A percentile compares a stretch with the other conserved stretches of the same genome.
Conservation (phyloP, 2,113 vertebrate genomes). For the Callaeas wilsoni region DNA sequence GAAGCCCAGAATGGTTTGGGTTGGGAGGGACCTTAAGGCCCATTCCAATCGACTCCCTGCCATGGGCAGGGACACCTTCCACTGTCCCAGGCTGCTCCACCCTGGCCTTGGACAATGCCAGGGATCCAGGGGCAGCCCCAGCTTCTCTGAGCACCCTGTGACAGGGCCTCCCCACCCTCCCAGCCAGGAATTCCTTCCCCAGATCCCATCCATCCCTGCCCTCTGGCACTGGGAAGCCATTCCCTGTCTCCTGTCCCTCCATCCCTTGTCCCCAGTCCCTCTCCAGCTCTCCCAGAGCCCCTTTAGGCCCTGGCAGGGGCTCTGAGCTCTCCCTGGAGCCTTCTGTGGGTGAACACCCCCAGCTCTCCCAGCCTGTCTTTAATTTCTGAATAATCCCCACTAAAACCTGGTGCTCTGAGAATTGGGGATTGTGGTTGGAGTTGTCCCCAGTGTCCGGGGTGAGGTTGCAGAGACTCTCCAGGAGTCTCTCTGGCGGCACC, state of each 20-base stretch:
- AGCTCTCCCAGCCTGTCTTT: not conserved
- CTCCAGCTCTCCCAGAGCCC: not conserved
- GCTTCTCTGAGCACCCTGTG: not conserved
- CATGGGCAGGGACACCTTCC: not conserved
- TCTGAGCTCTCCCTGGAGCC: not conserved
- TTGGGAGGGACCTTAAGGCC: not conserved
- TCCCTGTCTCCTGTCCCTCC: not conserved
- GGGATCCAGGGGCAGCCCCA: not conserved
- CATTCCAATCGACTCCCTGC: not conserved
- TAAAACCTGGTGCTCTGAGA: not conserved
- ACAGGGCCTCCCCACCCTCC: accelerated
- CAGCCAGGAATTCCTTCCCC: not conserved
- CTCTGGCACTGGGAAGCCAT: not conserved
- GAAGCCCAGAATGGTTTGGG: not conserved
- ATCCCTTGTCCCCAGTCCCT: not conserved
- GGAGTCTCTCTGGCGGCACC: not conserved
- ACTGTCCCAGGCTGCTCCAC: not conserved
- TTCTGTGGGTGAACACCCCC: accelerated
- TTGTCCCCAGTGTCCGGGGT: not conserved
- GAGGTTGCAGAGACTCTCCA: not conserved
- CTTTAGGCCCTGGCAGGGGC: not conserved
- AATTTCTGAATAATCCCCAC: not conserved
- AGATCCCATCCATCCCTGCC: not conserved
- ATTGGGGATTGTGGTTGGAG: not conserved
- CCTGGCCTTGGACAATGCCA: accelerated